phyloP scores from a whole-genome alignment of 2,113 vertebrate genomes.

The Halichoerus grypus region DNA sequence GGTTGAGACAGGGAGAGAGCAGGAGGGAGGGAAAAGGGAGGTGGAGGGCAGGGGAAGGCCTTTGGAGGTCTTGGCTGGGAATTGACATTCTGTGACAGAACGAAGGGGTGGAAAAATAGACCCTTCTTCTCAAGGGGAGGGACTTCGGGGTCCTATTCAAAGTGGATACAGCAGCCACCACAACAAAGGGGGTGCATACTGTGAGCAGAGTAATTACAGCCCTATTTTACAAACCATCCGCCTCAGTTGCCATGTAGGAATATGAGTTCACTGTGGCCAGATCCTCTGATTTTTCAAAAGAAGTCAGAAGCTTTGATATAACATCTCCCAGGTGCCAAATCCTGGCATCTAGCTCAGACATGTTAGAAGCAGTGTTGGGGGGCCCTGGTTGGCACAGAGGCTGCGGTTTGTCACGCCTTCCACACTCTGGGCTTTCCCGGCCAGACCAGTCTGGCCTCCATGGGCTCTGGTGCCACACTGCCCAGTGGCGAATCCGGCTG shows the following conservation, averaged over 20 bases:
- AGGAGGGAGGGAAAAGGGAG: background rate
- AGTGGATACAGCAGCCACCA: background rate
- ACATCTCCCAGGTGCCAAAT: background rate
- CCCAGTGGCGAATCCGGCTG: background rate
- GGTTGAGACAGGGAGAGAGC: background rate
- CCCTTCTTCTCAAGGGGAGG: background rate
- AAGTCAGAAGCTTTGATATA: background rate
- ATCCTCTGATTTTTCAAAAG: background rate
- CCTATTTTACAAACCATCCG: background rate
- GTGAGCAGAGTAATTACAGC: background rate
- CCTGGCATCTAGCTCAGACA: background rate
- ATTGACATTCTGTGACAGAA: background rate
- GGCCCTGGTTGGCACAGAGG: background rate
- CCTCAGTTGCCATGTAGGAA: background rate
- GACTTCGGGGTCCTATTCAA: background rate
- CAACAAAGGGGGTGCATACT: background rate
- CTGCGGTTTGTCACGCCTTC: background rate
- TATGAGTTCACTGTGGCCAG: background rate
- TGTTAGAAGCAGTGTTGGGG: background rate
- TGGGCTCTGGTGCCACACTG: background rate
- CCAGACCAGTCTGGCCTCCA: background rate
- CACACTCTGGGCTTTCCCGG: background rate
- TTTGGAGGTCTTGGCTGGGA: background rate
- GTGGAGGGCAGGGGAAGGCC: background rate
- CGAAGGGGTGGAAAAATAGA: background rate